phyloP scores from a whole-genome alignment of 2,888 invertebrate genomes.

The Caenorhabditis panamensis region DNA sequence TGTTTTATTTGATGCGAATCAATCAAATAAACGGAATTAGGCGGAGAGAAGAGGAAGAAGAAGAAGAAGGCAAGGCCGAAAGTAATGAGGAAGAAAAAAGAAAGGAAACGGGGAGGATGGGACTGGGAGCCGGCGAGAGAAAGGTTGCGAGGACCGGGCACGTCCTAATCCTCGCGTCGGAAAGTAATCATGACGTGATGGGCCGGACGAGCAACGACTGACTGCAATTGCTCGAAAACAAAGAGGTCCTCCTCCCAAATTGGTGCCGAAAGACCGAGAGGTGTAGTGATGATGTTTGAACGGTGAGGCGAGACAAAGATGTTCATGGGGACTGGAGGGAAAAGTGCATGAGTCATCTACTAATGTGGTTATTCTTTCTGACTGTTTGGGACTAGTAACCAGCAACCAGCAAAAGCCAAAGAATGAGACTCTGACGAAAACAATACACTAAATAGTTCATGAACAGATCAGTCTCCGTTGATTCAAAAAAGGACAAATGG shows the following conservation, averaged over 20 bases:
- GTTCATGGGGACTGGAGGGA: neutral
- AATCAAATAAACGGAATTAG: slow-evolving; percentile 45
- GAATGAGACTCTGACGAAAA: too few relatives aligned
- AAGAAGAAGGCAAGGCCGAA: slow-evolving; percentile 5
- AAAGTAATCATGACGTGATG: slow-evolving; percentile 61
- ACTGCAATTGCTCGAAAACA: slow-evolving; percentile 38
- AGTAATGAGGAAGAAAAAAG: slow-evolving; percentile 34
- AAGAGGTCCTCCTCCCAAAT: slow-evolving; percentile 32
- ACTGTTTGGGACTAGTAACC: too few relatives aligned
- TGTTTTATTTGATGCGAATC: slow-evolving; percentile 35
- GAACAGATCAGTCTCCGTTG: too few relatives aligned
- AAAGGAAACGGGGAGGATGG: slow-evolving; percentile 6
- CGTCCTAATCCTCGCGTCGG: slow-evolving; percentile 54
- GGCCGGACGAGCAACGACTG: slow-evolving; percentile 16
- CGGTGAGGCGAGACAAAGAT: slow-evolving; percentile 3
- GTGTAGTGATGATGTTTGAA: slow-evolving; percentile 27
- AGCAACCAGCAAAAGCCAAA: too few relatives aligned
- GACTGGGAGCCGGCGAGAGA: slow-evolving; percentile 15
- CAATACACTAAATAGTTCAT: too few relatives aligned
- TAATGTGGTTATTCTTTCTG: too few relatives aligned
- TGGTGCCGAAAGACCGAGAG: slow-evolving; percentile 21
- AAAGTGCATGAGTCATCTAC: too few relatives aligned
- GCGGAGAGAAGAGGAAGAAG: slow-evolving; percentile 21
- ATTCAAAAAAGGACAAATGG: too few relatives aligned
- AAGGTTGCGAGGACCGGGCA: slow-evolving; percentile 14